Evolutionary conservation across 2,888 invertebrate genomes (phyloP).

Genomic region (Prosapia bicincta): DNA sequence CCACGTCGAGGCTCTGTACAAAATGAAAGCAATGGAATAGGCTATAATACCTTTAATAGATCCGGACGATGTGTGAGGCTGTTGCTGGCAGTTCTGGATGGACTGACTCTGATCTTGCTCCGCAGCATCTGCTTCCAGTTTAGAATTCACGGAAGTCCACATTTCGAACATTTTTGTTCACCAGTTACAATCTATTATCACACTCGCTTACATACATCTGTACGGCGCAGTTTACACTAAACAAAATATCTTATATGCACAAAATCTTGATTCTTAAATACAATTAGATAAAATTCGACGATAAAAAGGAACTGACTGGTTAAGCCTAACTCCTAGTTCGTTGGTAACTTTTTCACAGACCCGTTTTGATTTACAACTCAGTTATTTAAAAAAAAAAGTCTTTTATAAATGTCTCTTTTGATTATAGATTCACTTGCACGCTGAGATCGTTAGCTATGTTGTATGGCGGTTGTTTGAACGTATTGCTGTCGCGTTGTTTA

Average conservation of each 20-base stretch:
- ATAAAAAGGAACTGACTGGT: background rate
- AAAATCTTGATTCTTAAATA: background rate
- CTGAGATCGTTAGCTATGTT: background rate
- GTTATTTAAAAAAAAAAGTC: background rate
- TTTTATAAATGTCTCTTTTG: background rate
- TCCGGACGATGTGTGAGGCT: constrained; percentile 76
- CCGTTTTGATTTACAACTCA: background rate
- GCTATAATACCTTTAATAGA: constrained; percentile 86
- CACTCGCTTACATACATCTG: background rate
- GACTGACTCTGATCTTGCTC: constrained; percentile 56
- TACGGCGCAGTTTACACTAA: background rate
- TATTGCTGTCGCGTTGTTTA: background rate
- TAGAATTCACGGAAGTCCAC: constrained; percentile 75
- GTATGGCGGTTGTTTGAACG: background rate
- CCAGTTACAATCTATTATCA: background rate
- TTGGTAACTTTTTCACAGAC: background rate
- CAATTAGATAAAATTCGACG: background rate
- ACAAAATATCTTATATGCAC: background rate
- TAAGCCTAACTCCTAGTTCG: no score
- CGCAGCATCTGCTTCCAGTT: constrained; percentile 53
- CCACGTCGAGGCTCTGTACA: no score
- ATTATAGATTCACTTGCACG: background rate
- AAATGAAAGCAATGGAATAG: no score
- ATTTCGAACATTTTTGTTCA: constrained; percentile 66
- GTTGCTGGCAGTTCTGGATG: constrained; percentile 54